Evolutionary conservation across 1,140 invertebrate species (phyloP), one percentile per base, ranked within the genome.

Genomic region (Papilio glaucus): DNA sequence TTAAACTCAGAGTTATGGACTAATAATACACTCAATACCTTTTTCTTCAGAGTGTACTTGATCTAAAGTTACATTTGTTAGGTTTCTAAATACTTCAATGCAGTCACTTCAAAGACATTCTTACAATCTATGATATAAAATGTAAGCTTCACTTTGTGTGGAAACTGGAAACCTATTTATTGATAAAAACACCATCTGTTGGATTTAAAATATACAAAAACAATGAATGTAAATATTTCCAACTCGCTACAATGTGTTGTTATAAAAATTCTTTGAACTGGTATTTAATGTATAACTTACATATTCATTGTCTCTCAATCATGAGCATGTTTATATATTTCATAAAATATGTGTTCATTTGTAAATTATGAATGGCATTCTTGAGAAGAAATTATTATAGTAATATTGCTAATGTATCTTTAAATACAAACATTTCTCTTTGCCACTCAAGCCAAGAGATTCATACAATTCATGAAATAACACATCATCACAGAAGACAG

Each of bases 131-230:
- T 49, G 7, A 2, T 49, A 49, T 49, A 0, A 21, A 49, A 49
- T 24, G 45, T 57, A 57, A 57, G 13, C 38, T 39, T 10, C 8
- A 49, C 45, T 9, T 21, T 0, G 12, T 21, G 5, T 49, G 45
- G 21, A 9, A 49, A 21, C n/a, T n/a, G n/a, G n/a, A n/a, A 13
- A 24, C 29, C 6, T 33, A 33, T 33, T 33, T 24, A 26, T 26
- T 45, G 6, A 53, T 57, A 26, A 53, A 57, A 57, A 57, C 21
- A 18, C 18, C 45, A 57, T 57, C 21, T 24, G 24, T 57, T 57
- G 49, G 13, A 24, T 26, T 57, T 57, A 57, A 57, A 57, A 57
- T 57, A 24, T 57, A 9, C 49, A 24, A 24, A 57, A 24, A 57
- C 18, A 57, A 53, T 21, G 6, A 45, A 24, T 57, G 24, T 49